Conservation (phyloP, 2,888 invertebrate genomes). For the Chloromyia formosa region DNA sequence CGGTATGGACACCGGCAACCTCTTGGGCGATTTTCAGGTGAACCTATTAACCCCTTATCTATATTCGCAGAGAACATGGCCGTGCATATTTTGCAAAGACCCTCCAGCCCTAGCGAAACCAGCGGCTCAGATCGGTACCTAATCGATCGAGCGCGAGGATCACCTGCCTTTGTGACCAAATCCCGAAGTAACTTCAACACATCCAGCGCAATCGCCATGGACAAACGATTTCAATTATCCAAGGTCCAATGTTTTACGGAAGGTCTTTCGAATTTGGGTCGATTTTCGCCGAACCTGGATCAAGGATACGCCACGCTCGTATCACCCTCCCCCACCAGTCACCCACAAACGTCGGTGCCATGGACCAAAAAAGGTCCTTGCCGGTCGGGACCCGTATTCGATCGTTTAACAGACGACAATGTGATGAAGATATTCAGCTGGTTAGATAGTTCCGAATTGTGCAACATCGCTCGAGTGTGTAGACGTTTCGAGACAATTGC, state of each 20-base stretch:
- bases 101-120: constrained; percentile 64
- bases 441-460: constrained; percentile 76
- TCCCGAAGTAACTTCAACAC: constrained; percentile 34
- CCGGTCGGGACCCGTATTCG: constrained; percentile 66
- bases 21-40: background rate
- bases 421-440: constrained; percentile 76
- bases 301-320: constrained; percentile 85
- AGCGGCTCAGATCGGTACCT: constrained; percentile 64
- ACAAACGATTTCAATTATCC: constrained; percentile 59
- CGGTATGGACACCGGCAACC: constrained; percentile 27
- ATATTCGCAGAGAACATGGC: constrained; percentile 28
- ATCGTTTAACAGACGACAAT: constrained; percentile 73
- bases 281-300: constrained; percentile 75
- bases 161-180: constrained; percentile 56
- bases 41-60: background rate
- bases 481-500: constrained; percentile 78
- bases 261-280: constrained; percentile 62
- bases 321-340: constrained; percentile 66
- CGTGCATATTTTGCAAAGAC: constrained; percentile 55
- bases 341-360: constrained; percentile 57
- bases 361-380: constrained; percentile 63
- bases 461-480: constrained; percentile 79
- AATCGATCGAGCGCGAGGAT: constrained; percentile 59
- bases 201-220: constrained; percentile 47
- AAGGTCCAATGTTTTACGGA: constrained; percentile 62